Evolutionary conservation across 1,140 invertebrate species (phyloP).

Genomic region (Pogonognathellus flavescens): DNA sequence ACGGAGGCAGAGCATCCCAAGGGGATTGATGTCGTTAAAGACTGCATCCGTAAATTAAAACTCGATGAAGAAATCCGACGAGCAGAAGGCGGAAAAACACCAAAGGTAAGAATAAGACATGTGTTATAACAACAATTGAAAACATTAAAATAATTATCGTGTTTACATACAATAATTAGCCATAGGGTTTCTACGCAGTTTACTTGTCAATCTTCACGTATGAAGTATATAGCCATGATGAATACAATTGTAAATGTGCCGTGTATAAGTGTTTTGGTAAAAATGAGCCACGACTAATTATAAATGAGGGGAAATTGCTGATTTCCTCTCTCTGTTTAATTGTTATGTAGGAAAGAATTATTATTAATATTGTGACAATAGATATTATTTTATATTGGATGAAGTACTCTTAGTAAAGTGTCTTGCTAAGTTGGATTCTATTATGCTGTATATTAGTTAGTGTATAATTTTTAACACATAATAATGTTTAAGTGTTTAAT

Average conservation of each 20-base stretch:
- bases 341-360: background rate
- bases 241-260: background rate
- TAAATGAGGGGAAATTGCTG: background rate
- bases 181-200: background rate
- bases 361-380: background rate
- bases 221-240: background rate
- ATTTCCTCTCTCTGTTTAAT: constrained; percentile 1
- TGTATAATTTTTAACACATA: background rate
- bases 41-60: constrained; percentile 93
- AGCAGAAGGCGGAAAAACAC: constrained; percentile 88
- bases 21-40: constrained; percentile 96
- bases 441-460: too few relatives aligned
- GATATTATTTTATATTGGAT: too few relatives aligned
- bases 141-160: background rate
- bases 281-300: background rate
- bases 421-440: too few relatives aligned
- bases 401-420: too few relatives aligned
- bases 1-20: constrained; percentile 80
- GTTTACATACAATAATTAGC: background rate
- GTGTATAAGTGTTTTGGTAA: background rate
- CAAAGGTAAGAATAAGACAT: constrained; percentile 83
- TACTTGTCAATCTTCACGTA: background rate
- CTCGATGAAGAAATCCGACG: constrained; percentile 94
- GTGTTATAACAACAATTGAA: background rate
- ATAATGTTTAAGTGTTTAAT: background rate